These are phyloP conservation scores for Saturnia japonica DNA, from an alignment of 2,888 invertebrate species.

Conservation along the genomic window DNA sequence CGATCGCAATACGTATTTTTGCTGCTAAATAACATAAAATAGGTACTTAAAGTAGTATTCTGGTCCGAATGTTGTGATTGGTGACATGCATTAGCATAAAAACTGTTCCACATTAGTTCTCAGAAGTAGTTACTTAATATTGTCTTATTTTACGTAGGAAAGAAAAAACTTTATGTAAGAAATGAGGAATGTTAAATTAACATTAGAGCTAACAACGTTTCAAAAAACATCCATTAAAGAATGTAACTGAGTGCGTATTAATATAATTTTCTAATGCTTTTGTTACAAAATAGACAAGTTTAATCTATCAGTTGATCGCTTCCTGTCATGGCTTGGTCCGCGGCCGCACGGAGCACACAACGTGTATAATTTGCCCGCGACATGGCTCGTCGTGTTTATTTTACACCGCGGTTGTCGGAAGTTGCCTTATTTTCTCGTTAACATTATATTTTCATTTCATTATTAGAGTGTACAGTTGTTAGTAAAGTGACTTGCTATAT, in stretches of 20 bases:
- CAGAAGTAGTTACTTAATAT: too few relatives aligned
- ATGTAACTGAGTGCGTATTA: background rate
- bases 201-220: background rate
- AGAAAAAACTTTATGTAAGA: too few relatives aligned
- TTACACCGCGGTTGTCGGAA: slow-evolving; percentile 56
- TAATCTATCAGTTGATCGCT: slow-evolving; percentile 25
- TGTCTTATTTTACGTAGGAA: too few relatives aligned
- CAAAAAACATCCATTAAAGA: background rate
- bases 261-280: background rate
- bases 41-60: too few relatives aligned
- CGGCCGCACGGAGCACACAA: slow-evolving; percentile 20
- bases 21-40: too few relatives aligned
- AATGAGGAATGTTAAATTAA: too few relatives aligned
- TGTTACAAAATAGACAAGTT: background rate
- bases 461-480: slow-evolving; percentile 47
- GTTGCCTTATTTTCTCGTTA: slow-evolving; percentile 56
- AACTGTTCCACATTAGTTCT: background rate
- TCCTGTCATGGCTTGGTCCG: slow-evolving; percentile 29
- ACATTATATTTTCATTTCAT: slow-evolving; percentile 60
- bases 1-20: too few relatives aligned
- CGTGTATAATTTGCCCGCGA: slow-evolving; percentile 48
- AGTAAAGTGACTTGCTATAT: slow-evolving; percentile 50
- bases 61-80: too few relatives aligned
- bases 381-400: slow-evolving; percentile 61
- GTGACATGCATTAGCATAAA: too few relatives aligned